Base-by-base conservation (phyloP, 2,888 invertebrate species). In the Galeruca laticollis region DNA sequence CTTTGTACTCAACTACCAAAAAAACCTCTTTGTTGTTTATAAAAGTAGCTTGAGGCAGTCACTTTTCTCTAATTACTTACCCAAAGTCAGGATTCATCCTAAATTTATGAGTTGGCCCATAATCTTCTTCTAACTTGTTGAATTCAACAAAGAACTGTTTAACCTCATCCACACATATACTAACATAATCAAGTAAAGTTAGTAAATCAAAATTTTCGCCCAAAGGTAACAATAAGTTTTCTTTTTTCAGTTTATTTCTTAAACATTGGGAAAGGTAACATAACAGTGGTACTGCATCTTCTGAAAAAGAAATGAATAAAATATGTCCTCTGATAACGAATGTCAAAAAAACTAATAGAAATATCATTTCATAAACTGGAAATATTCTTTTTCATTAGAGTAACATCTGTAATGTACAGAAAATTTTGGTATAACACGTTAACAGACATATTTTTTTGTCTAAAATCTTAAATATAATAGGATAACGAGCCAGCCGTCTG, bases 121-220 rank as follows among this genome's bases (percentile, higher is more conserved):
- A 70, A 31, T 70, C 52, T 9, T 54, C 52, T 54, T 57, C 33
- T 8, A 73, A 56, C 18, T 49, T 61, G 13, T 56, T 35, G 54
- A 73, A 74, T 49, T 71, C 68, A 10, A 11, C 15, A 31, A 54
- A 63, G 26, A 72, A 75, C 13, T 63, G 43, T 15, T 51, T n/a
- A n/a, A 66, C 65, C 62, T 75, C 71, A 2, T 75, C 76, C 11
- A 71, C 61, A 3, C 69, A 54, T 21, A 76, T 62, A 51, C 49
- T 66, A 43, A 75, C 56, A 54, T 76, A 75, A 56, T 76, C 75
- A 59, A 76, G 63, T 18, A 76, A 56, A 11, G 74, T 66, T 9
- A 76, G 57, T 13, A 76, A 54, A 60, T 76, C 75, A 63, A 69
- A 76, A 33, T 65, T 67, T n/a, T 61, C 4, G 13, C 76, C 76